A percentile compares a stretch with the other conserved stretches of the same genome.
These are phyloP conservation scores for Labrus mixtus DNA, from an alignment of 2,113 vertebrate species.

Conservation along the genomic window DNA sequence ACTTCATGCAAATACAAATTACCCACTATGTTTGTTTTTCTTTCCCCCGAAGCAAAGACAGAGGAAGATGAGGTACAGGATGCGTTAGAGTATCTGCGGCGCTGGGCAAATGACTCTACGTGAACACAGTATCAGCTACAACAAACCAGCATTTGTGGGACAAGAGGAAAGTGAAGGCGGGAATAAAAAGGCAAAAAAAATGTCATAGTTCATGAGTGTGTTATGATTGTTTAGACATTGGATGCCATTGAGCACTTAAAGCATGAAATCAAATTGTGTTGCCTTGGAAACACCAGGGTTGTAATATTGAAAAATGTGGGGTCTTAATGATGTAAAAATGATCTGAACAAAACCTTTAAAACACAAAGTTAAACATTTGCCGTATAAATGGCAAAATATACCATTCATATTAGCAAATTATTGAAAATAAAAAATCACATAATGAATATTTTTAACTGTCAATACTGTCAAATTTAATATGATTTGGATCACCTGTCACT, in stretches of 20 bases:
- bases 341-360: too few relatives aligned
- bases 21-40: neutral
- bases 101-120: constrained; percentile 9
- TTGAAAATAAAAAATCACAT: too few relatives aligned
- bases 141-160: neutral
- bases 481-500: neutral
- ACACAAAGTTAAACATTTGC: too few relatives aligned
- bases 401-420: too few relatives aligned
- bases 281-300: too few relatives aligned
- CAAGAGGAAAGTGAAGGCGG: neutral
- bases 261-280: neutral
- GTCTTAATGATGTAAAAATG: too few relatives aligned
- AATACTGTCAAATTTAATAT: too few relatives aligned
- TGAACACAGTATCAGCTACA: neutral
- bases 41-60: neutral
- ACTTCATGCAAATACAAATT: neutral
- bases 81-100: constrained; percentile 34
- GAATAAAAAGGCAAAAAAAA: constrained; percentile 2
- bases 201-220: constrained; percentile 9
- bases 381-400: too few relatives aligned
- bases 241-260: too few relatives aligned
- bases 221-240: too few relatives aligned
- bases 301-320: too few relatives aligned
- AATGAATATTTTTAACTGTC: too few relatives aligned
- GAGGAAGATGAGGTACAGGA: constrained; percentile 31